phyloP scores from a whole-genome alignment of 2,113 vertebrate genomes.

The Fulica atra region DNA sequence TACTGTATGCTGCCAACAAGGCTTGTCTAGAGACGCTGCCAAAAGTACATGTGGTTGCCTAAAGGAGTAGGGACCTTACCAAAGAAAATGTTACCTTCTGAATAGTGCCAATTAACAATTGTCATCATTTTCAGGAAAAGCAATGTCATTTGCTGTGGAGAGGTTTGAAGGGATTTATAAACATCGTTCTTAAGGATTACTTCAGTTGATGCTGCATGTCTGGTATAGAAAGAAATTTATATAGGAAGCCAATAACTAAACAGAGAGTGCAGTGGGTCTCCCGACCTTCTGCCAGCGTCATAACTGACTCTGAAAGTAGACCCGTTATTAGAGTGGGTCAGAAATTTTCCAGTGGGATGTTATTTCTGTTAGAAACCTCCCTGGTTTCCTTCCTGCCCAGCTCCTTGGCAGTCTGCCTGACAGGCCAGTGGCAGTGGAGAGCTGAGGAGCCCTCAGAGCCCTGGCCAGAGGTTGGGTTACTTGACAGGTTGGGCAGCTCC shows the following conservation, averaged over 20 bases:
- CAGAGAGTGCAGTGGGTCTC: neutral
- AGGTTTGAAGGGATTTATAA: neutral
- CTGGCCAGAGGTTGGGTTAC: neutral
- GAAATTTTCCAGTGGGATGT: conserved; percentile 50
- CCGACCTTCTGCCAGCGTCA: conserved; percentile 8
- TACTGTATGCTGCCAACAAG: neutral
- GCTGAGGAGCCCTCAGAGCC: neutral
- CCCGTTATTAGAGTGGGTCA: conserved; percentile 20
- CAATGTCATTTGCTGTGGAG: accelerated
- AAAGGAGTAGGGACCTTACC: conserved; percentile 29
- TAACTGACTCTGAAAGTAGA: neutral
- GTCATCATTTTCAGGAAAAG: neutral
- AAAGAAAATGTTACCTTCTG: conserved; percentile 42
- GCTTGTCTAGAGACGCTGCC: conserved; percentile 34
- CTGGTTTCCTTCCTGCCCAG: conserved; percentile 56
- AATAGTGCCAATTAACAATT: neutral
- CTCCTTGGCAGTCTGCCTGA: conserved; percentile 32
- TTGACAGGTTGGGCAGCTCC: neutral
- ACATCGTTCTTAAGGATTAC: neutral
- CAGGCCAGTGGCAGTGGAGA: conserved; percentile 18
- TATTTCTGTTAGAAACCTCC: conserved; percentile 48
- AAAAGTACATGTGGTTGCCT: conserved; percentile 39
- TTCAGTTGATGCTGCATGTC: neutral
- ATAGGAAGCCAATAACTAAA: neutral
- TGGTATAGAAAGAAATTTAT: neutral